These are phyloP conservation scores for Chrysochloris asiatica DNA, from an alignment of 2,113 vertebrate species.

Conservation along the genomic window DNA sequence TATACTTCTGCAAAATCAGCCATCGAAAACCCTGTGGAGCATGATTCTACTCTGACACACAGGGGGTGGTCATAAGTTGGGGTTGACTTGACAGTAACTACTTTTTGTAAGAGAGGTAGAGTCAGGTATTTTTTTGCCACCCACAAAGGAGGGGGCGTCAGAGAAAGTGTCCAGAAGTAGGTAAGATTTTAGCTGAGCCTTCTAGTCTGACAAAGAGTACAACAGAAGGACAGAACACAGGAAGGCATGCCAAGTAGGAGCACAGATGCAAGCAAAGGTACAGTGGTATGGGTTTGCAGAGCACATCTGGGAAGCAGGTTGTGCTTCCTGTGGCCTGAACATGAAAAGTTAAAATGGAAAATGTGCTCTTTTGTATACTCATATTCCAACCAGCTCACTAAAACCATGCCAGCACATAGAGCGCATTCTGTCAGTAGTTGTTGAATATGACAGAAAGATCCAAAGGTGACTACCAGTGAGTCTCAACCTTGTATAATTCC, in stretches of 20 bases:
- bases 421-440: not conserved
- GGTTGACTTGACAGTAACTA: not conserved
- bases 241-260: not conserved
- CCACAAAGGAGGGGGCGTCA: not conserved
- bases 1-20: not conserved
- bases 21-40: not conserved
- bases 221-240: not conserved
- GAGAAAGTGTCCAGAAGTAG: not conserved
- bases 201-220: not conserved
- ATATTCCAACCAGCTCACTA: not conserved
- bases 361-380: not conserved
- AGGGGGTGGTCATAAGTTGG: not conserved
- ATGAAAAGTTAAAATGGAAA: not conserved
- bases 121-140: not conserved
- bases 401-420: not conserved
- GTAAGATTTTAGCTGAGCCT: not conserved
- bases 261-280: not conserved
- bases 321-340: not conserved
- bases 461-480: not conserved
- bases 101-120: not conserved
- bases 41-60: not conserved
- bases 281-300: fast-evolving
- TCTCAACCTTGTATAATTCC: not conserved
- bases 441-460: not conserved
- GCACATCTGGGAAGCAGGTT: slow-evolving; percentile 25